Base-by-base conservation (phyloP, 2,797 vertebrate species). In the Onychomys torridus region DNA sequence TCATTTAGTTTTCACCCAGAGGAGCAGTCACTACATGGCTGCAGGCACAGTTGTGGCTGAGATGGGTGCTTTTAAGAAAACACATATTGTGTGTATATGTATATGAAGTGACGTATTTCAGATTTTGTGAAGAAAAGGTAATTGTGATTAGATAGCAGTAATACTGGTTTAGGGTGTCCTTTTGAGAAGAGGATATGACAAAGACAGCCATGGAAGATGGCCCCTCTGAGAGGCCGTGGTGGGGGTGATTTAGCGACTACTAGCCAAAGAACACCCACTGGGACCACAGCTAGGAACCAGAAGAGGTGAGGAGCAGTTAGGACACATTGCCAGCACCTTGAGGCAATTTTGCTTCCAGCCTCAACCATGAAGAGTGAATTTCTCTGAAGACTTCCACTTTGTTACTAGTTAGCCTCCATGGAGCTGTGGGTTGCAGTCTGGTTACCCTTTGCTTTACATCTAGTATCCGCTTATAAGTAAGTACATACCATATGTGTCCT, bases 291-390 rank as follows among this genome's bases (percentile, higher is more conserved):
- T 4, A 12, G 49, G 69, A 73, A 13, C 82, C 43, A 43, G 46
- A 46, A 71, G 37, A 76, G 6, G 29, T 37, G 0, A 10, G 46
- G 37, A 75, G 16, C n/a, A n/a, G 40, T 27, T 61, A 69, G 71
- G 37, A 67, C 43, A 77, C 19, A 21, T 19, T 21, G 17, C 59
- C 77, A 23, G 61, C n/a, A 75, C 46, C 69, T 88, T 52, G 49
- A 76, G 73, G 10, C 4, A 5, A 32, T 77, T 91, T 78, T 96
- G 75, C 65, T 90, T 79, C 27, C 7, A 37, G 27, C 85, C 89
- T 94, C 40, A 85, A 61, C 34, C 90, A 32, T 92, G 61, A 89
- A 87, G 81, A 91, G 89, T 81, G 63, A 67, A 76, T 90, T 83
- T 81, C 90, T 78, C 71, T 94, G 67, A 32, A 73, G 37, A 73